Evolutionary conservation across 2,888 invertebrate species (phyloP).

Genomic region (Exephanes ischioxanthus): DNA sequence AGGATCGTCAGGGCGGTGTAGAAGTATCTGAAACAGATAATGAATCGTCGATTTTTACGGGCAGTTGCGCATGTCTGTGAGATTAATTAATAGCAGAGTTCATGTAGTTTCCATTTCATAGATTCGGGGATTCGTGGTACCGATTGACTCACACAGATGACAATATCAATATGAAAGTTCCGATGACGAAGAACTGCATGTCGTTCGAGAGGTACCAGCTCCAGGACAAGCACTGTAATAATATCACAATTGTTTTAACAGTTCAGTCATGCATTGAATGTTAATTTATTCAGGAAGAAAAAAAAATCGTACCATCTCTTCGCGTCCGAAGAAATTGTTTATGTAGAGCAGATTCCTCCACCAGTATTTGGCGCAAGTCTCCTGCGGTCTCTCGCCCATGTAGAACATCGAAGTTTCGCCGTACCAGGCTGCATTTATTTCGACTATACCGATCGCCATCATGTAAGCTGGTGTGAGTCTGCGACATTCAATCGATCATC

Average conservation of each 20-base stretch:
- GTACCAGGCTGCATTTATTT: conserved; percentile 83
- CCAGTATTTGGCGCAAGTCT: conserved; percentile 85
- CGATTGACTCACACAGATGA: conserved; percentile 83
- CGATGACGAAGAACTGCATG: conserved; percentile 85
- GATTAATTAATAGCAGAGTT: background rate
- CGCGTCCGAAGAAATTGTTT: conserved; percentile 85
- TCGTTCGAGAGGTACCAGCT: conserved; percentile 86
- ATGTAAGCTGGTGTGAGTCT: conserved; percentile 86
- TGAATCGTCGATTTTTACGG: background rate
- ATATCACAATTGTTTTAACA: conserved; percentile 11
- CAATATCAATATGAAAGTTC: conserved; percentile 82
- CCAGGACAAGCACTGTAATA: conserved; percentile 85
- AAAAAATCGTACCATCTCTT: conserved; percentile 81
- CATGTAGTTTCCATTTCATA: background rate
- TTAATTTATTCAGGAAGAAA: background rate
- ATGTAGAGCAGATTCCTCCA: conserved; percentile 86
- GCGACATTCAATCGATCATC: conserved; percentile 13
- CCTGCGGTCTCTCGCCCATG: conserved; percentile 82
- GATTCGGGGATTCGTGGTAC: background rate
- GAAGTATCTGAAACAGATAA: conserved; percentile 79
- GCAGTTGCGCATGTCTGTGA: background rate
- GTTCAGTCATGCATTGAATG: background rate
- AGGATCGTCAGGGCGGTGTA: conserved; percentile 79
- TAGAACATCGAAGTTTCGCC: conserved; percentile 82
- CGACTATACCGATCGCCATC: conserved; percentile 83